Percentiles rank a stretch among this genome's conserved stretches.
Evolutionary conservation across 2,113 vertebrate genomes (phyloP).

Genomic region (Tragelaphus buxtoni): DNA sequence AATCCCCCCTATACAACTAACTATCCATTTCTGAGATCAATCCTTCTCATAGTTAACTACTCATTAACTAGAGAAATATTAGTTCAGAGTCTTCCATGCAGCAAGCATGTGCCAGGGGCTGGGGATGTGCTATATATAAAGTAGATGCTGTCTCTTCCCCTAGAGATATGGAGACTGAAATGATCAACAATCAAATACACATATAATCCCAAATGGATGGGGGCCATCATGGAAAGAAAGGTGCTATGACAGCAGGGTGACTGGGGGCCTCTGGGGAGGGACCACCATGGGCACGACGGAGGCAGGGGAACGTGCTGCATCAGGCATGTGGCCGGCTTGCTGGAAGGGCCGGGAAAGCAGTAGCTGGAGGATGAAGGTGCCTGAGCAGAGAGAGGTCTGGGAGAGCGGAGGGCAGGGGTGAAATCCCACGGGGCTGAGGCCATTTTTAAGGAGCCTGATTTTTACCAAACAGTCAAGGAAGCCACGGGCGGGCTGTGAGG

Average conservation of each 20-base stretch:
- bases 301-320: not conserved
- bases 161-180: not conserved
- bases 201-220: not conserved
- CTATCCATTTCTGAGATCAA: not conserved
- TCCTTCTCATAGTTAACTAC: not conserved
- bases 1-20: too few relatives aligned
- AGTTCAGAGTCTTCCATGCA: rapidly evolving
- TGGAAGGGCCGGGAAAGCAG: not conserved
- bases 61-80: not conserved
- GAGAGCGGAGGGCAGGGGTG: rapidly evolving
- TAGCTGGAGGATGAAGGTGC: too few relatives aligned
- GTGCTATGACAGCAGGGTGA: not conserved
- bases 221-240: not conserved
- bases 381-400: not conserved
- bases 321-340: rapidly evolving
- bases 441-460: not conserved
- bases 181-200: not conserved
- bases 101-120: not conserved
- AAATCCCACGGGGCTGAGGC: not conserved
- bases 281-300: not conserved
- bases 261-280: not conserved
- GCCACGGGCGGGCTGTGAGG: not conserved
- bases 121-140: not conserved
- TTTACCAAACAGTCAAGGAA: not conserved
- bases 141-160: not conserved